Evolutionary conservation across 1,140 invertebrate species (phyloP).

Genomic region (Rhopalosiphum padi): DNA sequence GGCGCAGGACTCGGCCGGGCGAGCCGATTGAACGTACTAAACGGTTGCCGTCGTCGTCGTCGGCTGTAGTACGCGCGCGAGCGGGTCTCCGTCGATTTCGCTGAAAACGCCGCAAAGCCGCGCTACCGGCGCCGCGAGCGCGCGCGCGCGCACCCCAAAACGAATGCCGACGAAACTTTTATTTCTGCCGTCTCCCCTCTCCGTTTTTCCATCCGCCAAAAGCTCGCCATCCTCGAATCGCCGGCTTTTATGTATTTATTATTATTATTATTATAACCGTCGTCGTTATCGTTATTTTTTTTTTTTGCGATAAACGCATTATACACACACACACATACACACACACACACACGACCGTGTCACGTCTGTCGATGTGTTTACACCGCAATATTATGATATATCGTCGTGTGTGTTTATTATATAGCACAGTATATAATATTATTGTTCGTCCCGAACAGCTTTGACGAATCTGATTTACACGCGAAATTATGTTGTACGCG

Average conservation of each 20-base stretch:
- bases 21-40: slow-evolving; percentile 57
- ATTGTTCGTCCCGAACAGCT: neutral
- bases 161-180: neutral
- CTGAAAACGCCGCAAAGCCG: neutral
- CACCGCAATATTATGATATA: too few relatives aligned
- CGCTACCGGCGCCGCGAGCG: neutral
- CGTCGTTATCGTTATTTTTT: neutral
- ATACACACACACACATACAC: neutral
- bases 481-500: too few relatives aligned
- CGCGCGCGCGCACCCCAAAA: neutral
- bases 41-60: neutral
- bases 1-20: slow-evolving; percentile 47
- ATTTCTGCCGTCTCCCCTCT: neutral
- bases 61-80: neutral
- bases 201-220: neutral
- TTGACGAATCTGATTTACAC: too few relatives aligned
- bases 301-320: neutral
- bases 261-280: neutral
- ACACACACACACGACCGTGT: neutral
- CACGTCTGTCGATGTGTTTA: neutral
- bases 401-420: neutral
- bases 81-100: slow-evolving; percentile 1
- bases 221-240: neutral
- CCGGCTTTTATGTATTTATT: neutral
- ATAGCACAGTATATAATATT: neutral